A percentile compares a stretch with the other conserved stretches of the same genome.
phyloP scores from a whole-genome alignment of 2,888 invertebrate species.

The Parnassius mnemosyne region DNA sequence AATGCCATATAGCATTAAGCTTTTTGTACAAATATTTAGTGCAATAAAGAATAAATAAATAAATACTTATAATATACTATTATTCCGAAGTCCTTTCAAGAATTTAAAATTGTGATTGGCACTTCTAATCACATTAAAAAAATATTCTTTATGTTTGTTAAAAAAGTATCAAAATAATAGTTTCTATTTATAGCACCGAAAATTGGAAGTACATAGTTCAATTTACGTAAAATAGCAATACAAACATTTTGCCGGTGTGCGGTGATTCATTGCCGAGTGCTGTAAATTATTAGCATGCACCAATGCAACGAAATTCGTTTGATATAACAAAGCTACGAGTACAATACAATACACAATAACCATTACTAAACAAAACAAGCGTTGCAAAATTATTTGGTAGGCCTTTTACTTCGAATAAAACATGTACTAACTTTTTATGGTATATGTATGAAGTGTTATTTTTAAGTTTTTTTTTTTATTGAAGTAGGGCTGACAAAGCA shows the following conservation, averaged over 20 bases:
- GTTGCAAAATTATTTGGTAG: slow-evolving; percentile 6
- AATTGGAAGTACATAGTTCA: slow-evolving; percentile 21
- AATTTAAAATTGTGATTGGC: too few relatives aligned
- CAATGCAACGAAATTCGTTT: slow-evolving; percentile 24
- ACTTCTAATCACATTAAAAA: too few relatives aligned
- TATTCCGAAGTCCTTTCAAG: too few relatives aligned
- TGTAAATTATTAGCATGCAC: slow-evolving; percentile 27
- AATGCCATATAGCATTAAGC: too few relatives aligned
- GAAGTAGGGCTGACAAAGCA: too few relatives aligned
- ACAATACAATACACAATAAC: slow-evolving; percentile 23
- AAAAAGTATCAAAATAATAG: neutral
- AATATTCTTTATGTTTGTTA: neutral
- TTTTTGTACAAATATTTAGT: too few relatives aligned
- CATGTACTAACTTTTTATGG: too few relatives aligned
- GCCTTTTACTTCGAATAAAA: neutral
- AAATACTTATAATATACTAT: too few relatives aligned
- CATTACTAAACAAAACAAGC: slow-evolving; percentile 4
- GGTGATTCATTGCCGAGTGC: slow-evolving; percentile 24
- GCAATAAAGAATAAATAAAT: too few relatives aligned
- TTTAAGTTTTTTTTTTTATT: too few relatives aligned
- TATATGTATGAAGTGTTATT: too few relatives aligned
- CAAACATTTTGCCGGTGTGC: slow-evolving; percentile 22
- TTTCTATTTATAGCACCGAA: slow-evolving; percentile 4
- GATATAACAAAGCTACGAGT: slow-evolving; percentile 14
- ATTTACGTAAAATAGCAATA: slow-evolving; percentile 19